Conservation (phyloP, 2,113 vertebrate genomes). For the Conger conger region DNA sequence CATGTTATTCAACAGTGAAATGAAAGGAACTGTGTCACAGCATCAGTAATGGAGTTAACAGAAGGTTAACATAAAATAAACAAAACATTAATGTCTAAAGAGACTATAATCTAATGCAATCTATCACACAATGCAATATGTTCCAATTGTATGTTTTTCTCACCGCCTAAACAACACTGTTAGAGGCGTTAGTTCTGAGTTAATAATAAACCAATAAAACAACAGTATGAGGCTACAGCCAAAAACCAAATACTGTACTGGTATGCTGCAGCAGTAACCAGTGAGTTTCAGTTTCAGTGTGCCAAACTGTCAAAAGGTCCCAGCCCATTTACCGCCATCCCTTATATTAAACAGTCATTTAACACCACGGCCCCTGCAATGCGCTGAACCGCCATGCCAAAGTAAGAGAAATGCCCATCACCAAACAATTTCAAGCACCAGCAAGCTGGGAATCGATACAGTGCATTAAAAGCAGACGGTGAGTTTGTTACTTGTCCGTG, state of each 20-base stretch:
- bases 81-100: too few relatives aligned
- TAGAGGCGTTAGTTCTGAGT: background rate
- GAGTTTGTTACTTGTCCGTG: background rate
- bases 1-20: too few relatives aligned
- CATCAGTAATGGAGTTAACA: background rate
- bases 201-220: background rate
- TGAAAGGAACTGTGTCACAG: background rate
- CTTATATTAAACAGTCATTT: background rate
- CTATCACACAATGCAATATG: background rate
- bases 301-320: background rate
- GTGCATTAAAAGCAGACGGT: background rate
- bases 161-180: background rate
- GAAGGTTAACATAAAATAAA: too few relatives aligned
- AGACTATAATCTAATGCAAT: background rate
- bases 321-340: too few relatives aligned
- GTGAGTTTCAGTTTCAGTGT: background rate
- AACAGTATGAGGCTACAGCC: background rate
- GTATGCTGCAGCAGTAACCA: background rate
- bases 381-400: background rate
- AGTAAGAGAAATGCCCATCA: background rate
- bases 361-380: background rate
- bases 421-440: background rate
- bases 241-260: background rate
- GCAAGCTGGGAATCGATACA: background rate
- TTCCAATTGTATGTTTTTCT: background rate